These are phyloP conservation scores for Glyphotaelius pellucidus DNA, from an alignment of 2,888 invertebrate genomes.

Conservation along the genomic window DNA sequence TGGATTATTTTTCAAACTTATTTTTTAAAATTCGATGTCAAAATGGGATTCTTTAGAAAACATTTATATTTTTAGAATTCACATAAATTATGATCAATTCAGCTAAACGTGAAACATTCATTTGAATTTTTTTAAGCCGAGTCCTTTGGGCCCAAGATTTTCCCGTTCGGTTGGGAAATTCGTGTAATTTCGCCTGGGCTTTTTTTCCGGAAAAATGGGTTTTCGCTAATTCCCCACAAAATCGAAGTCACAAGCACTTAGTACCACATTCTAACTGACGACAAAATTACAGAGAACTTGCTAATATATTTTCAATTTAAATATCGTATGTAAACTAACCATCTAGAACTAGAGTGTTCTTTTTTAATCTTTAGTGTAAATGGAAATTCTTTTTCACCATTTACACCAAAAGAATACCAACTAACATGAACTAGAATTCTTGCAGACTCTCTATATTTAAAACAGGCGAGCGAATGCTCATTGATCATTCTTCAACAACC, in stretches of 20 bases:
- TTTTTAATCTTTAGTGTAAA: no score
- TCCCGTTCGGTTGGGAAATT: background rate
- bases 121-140: background rate
- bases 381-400: no score
- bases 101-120: background rate
- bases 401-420: no score
- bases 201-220: constrained; percentile 42
- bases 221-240: constrained; percentile 39
- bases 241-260: constrained; percentile 31
- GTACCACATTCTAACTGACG: background rate
- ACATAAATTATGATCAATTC: background rate
- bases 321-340: no score
- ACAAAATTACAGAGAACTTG: background rate
- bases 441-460: no score
- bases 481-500: no score
- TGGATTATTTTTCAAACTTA: no score
- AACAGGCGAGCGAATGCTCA: no score
- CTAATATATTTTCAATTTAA: background rate
- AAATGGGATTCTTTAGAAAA: background rate
- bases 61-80: background rate
- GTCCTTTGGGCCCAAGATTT: constrained; percentile 4
- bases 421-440: no score
- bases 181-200: background rate
- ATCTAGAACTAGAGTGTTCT: no score
- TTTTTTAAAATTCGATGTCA: no score